A percentile compares a stretch with the other conserved stretches of the same genome.
These are phyloP conservation scores for Hypselothyrea guttata DNA, from an alignment of 2,888 invertebrate species.

Conservation along the genomic window DNA sequence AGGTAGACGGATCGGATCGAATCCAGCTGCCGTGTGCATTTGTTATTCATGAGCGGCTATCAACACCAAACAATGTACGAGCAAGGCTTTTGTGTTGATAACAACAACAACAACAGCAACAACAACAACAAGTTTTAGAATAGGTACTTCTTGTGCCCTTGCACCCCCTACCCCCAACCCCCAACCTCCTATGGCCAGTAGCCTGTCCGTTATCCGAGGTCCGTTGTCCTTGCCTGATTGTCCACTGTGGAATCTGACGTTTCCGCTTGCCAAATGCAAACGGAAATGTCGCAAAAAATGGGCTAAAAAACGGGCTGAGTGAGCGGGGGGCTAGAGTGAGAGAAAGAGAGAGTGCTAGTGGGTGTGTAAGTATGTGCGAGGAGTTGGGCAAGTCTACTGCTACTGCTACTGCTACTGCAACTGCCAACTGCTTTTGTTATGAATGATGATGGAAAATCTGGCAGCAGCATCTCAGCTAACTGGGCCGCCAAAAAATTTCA, in stretches of 20 bases:
- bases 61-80: conserved; percentile 71
- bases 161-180: neutral
- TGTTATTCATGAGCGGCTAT: conserved; percentile 74
- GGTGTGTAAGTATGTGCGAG: conserved; percentile 2
- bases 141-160: neutral
- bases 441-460: conserved; percentile 76
- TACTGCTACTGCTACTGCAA: conserved; percentile 70
- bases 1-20: conserved; percentile 26
- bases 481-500: conserved; percentile 59
- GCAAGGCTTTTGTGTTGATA: conserved; percentile 56
- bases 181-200: conserved; percentile 6
- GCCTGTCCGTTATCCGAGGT: conserved; percentile 40
- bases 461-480: conserved; percentile 67
- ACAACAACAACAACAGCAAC: conserved; percentile 38
- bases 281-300: conserved; percentile 67
- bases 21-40: conserved; percentile 66
- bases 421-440: conserved; percentile 78
- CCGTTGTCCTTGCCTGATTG: conserved; percentile 61
- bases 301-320: conserved; percentile 45
- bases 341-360: neutral
- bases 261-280: conserved; percentile 75
- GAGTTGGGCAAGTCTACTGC: conserved; percentile 47
- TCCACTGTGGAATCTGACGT: conserved; percentile 68
- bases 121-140: conserved; percentile 21
- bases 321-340: neutral